Evolutionary conservation across 2,797 vertebrate species (phyloP), one percentile per base, ranked within the genome.

Genomic region (Poecilia gillii): DNA sequence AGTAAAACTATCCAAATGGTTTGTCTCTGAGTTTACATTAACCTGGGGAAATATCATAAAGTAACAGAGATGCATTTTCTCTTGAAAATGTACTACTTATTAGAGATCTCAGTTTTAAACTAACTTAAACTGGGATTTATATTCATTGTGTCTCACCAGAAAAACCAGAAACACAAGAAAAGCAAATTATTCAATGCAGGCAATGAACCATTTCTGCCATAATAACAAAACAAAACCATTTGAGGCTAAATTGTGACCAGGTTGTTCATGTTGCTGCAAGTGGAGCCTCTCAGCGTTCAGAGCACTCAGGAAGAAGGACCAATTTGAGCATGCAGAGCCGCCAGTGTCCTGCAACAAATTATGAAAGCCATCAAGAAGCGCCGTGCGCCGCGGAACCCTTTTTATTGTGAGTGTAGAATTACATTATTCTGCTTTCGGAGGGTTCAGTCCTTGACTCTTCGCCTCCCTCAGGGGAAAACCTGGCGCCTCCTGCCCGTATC

Each of bases 401-500:
- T 95, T 95, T 95, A 92, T 91, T 93, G 41, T 87, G 91, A 89
- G 93, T 87, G 86, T 96, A 94, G 95, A 95, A 96, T 97, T 97
- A 96, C 96, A 96, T 95, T 95, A 96, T 96, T 96, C 94, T 96
- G 96, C 95, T 94, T 96, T 94, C 95, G 94, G 95, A 96, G 95
- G 90, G 95, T 95, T 93, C 96, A 96, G 96, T 96, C 96, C 96
- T 96, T 95, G 96, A 96, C 96, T 96, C 94, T 81, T 91, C 93
- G 84, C 90, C 90, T 96, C 95, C 95, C 96, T 88, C 91, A 57
- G 90, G 97, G 96, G 96, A 96, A 94, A 95, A 95, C 94, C 96
- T 97, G 97, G 97, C 97, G 97, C 97, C 97, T 97, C 96, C 91
- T 95, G 95, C 94, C 95, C 95, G 94, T 93, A 96, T 95, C 96